Evolutionary conservation across 2,797 vertebrate species (phyloP), one percentile per base, ranked within the genome.

Genomic region (Hafferia zeledoni): DNA sequence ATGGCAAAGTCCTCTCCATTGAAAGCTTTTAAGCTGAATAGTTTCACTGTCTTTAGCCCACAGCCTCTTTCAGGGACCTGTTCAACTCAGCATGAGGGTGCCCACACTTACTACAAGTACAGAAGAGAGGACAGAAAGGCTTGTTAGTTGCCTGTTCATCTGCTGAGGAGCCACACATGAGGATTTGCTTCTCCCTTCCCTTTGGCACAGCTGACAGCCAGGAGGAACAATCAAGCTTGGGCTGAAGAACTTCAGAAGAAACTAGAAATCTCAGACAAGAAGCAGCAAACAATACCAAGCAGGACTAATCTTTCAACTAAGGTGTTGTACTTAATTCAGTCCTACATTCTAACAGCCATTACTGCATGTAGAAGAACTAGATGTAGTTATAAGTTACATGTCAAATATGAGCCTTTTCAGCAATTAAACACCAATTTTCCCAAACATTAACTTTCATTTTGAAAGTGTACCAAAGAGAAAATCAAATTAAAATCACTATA

Each of bases 31-130:
- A 67, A 35, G 24, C 6, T 33, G 7, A 41, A 17, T 4, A 31
- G 10, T 16, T 49, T n/a, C 30, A 22, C 0, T 6, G 1, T 18
- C 39, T 46, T 35, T 3, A 84, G 22, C 10, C 23, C 18, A 10
- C 9, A 56, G 37, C 6, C 37, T 31, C 50, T 53, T 28, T 19
- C 2, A 14, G 22, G 12, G 50, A 60, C 17, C 3, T 9, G 20
- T 1, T 12, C 20, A 47, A 16, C 6, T 4, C 64, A 35, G 27
- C 0, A 2, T 14, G 17, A 6, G 37, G 33, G 5, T 53, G 41
- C 9, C 69, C 46, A 18, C 13, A 9, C 35, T 28, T 19, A 5
- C 8, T 20, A 14, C 0, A 19, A 52, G 46, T 2, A 65, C 1
- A 3, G 15, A 22, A 31, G 22, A 20, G 9, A 23, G 31, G 43